Percentiles rank a stretch among this genome's conserved stretches.
phyloP scores from a whole-genome alignment of 2,888 invertebrate species.

The Heliconius charithonia region DNA sequence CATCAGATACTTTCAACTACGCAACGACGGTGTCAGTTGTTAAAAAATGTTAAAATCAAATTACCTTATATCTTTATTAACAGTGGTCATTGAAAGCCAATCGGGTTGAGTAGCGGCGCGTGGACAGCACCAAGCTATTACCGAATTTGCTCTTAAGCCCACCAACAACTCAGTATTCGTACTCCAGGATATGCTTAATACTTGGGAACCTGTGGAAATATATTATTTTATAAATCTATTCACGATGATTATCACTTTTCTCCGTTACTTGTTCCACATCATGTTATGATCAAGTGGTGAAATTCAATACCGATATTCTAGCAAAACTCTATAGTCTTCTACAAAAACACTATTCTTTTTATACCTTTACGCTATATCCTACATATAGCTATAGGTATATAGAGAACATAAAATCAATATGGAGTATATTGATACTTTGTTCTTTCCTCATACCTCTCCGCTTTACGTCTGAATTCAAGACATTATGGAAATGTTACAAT shows the following conservation, averaged over 20 bases:
- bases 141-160: conserved; percentile 73
- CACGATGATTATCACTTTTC: background rate
- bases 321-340: no score
- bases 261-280: no score
- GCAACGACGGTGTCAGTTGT: background rate
- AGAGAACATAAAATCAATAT: no score
- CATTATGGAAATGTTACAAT: no score
- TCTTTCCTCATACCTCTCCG: no score
- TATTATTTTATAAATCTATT: background rate
- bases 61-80: conserved; percentile 74
- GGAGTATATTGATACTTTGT: no score
- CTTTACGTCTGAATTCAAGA: no score
- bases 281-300: no score
- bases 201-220: conserved; percentile 67
- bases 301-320: no score
- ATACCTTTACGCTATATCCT: no score
- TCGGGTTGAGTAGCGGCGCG: conserved; percentile 71
- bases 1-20: background rate
- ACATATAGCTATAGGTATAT: no score
- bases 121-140: conserved; percentile 79
- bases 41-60: background rate
- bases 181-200: conserved; percentile 77
- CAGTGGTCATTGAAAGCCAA: conserved; percentile 73
- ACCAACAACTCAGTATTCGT: conserved; percentile 75
- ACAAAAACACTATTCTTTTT: no score